Conservation (phyloP, 2,888 invertebrate species). For the Epinotia nisella region DNA sequence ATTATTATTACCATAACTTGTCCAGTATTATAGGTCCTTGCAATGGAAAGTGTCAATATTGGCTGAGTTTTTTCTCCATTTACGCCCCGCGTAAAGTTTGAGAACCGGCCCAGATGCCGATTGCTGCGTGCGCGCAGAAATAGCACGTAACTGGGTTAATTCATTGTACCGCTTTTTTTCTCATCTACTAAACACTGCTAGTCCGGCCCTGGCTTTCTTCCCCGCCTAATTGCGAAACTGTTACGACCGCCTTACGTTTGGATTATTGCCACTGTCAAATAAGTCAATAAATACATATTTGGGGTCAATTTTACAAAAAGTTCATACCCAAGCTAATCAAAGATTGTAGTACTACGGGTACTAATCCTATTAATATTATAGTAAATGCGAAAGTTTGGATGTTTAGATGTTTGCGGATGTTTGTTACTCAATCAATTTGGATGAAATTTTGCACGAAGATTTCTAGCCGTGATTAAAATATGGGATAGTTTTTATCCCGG, state of each 20-base stretch:
- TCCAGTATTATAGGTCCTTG: too few species aligned
- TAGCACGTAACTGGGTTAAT: constrained; percentile 46
- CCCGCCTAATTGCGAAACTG: not conserved
- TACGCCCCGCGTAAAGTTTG: constrained; percentile 25
- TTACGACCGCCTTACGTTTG: not conserved
- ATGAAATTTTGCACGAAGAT: too few species aligned
- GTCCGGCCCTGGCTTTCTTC: not conserved
- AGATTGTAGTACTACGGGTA: too few species aligned
- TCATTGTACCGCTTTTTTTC: constrained; percentile 42
- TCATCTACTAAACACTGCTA: constrained; percentile 6
- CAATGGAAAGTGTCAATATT: too few species aligned
- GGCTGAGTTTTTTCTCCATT: not conserved
- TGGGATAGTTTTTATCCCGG: too few species aligned
- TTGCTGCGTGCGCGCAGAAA: constrained; percentile 32
- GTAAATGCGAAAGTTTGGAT: too few species aligned
- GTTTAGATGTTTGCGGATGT: too few species aligned
- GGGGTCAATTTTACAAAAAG: not conserved
- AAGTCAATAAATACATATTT: not conserved
- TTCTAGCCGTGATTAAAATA: too few species aligned
- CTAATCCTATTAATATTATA: too few species aligned
- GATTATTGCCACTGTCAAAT: not conserved
- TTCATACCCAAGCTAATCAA: too few species aligned
- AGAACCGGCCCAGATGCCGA: constrained; percentile 35
- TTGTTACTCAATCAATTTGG: too few species aligned
- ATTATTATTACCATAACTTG: too few species aligned